These are phyloP conservation scores for Atlantisia rogersi DNA, from an alignment of 2,113 vertebrate species.

Conservation along the genomic window DNA sequence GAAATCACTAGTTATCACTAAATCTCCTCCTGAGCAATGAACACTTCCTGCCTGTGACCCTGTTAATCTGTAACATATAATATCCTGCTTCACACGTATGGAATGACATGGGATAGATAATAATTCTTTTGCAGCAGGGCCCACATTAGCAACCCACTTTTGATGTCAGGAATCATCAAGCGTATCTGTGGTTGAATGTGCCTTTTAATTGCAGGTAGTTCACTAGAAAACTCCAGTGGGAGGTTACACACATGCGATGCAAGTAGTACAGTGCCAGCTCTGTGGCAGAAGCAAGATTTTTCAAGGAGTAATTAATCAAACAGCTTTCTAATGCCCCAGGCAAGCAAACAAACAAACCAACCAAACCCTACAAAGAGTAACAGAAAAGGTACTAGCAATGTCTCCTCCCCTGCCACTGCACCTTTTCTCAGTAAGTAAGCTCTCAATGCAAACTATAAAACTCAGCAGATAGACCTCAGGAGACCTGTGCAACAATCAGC, in stretches of 20 bases:
- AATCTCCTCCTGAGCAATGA: constrained; percentile 35
- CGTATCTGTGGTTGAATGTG: not conserved
- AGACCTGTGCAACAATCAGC: not conserved
- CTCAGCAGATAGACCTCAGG: not conserved
- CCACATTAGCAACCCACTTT: not conserved
- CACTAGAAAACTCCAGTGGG: not conserved
- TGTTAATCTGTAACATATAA: constrained; percentile 20
- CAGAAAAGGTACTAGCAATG: not conserved
- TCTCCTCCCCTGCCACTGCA: not conserved
- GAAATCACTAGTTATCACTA: not conserved
- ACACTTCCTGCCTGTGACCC: not conserved
- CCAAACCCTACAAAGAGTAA: not conserved
- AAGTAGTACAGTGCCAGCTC: not conserved
- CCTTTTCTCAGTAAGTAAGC: not conserved
- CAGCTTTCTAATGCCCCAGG: not conserved
- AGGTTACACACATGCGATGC: not conserved
- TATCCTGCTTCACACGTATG: not conserved
- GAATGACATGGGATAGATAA: not conserved
- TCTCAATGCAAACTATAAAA: not conserved
- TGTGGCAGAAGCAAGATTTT: not conserved
- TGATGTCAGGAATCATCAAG: not conserved
- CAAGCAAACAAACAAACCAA: not conserved
- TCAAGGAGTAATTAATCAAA: not conserved
- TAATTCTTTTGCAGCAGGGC: not conserved
- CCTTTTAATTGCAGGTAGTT: not conserved